Evolutionary conservation across 2,113 vertebrate genomes (phyloP), one percentile per base, ranked within the genome.

Genomic region (Myiopsitta monachus): DNA sequence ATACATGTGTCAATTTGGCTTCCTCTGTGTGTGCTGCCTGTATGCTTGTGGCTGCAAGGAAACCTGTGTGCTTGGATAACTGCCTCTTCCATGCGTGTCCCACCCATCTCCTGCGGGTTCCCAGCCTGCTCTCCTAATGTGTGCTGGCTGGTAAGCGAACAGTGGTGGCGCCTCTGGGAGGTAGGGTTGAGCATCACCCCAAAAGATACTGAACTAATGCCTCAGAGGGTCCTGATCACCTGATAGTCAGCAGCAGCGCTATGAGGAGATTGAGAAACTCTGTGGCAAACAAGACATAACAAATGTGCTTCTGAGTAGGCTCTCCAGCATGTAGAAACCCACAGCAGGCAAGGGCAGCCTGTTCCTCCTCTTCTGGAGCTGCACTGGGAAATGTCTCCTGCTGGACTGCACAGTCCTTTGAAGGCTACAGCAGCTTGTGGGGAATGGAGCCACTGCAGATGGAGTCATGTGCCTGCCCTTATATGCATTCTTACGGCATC

Each of bases 141-240:
- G 46, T 3, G 5, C 28, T 1, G 1, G 13, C 27, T 44, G 16
- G 49, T 26, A 9, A 47, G 3, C 0, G 0, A 70, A 30, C n/a
- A 5, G 1, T 5, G 28, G 39, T 1, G 6, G 31, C 51, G 43
- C 83, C 44, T 8, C 15, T 43, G 59, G 41, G 5, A 54, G 49
- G 22, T 13, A 49, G 24, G 9, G 11, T 66, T 84, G 33, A 47
- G 52, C 30, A 14, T 43, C 19, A 1, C 51, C n/a, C 57, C 55
- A 44, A 28, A 57, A 39, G 31, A 36, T 33, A 28, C 9, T 28
- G 36, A 73, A 23, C 1, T 6, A 73, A 21, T 1, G 7, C 17
- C 27, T 47, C 39, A n/a, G 39, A 52, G 68, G 8, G 15, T 76
- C 33, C 55, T 55, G 38, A 22, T 57, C 61, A 44, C 1, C 1